A percentile compares a stretch with the other conserved stretches of the same genome.
Evolutionary conservation across 2,888 invertebrate species (phyloP).

Genomic region (Macaria liturata): DNA sequence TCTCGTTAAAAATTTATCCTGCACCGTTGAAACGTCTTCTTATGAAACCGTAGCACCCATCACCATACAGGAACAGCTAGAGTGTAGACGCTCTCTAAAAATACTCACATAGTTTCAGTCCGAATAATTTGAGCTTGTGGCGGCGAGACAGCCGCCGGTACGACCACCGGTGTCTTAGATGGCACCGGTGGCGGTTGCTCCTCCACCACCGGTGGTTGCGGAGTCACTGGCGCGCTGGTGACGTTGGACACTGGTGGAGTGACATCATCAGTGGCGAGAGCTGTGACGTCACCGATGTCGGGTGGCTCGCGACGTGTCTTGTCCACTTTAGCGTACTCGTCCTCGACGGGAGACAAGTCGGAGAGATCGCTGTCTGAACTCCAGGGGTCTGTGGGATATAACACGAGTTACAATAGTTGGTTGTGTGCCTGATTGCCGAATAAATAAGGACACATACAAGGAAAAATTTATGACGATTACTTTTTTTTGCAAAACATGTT

Average conservation of each 20-base stretch:
- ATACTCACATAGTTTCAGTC: conserved; percentile 47
- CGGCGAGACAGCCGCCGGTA: conserved; percentile 19
- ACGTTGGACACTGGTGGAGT: conserved; percentile 25
- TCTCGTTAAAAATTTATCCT: too few relatives aligned
- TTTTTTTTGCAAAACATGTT: too few relatives aligned
- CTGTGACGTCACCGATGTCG: conserved; percentile 74
- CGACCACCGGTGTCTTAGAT: conserved; percentile 25
- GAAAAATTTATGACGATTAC: too few relatives aligned
- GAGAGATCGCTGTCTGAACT: conserved; percentile 94
- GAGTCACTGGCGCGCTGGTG: conserved; percentile 29
- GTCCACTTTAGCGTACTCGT: conserved; percentile 78
- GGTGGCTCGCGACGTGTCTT: conserved; percentile 72
- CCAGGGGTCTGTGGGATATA: conserved; percentile 83
- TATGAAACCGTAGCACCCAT: too few relatives aligned
- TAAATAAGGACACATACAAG: too few relatives aligned
- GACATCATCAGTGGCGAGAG: conserved; percentile 43
- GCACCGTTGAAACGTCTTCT: too few relatives aligned
- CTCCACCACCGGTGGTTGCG: conserved; percentile 22
- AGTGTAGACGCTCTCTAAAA: too few relatives aligned
- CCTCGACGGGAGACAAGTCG: conserved; percentile 92
- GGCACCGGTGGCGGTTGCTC: conserved; percentile 26
- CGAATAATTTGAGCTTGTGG: conserved; percentile 31
- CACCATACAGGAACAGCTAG: too few relatives aligned
- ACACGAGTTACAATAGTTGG: too few relatives aligned
- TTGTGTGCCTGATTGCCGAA: too few relatives aligned